Evolutionary conservation across 2,888 invertebrate genomes (phyloP).

Genomic region (Hanleya hanleyi): DNA sequence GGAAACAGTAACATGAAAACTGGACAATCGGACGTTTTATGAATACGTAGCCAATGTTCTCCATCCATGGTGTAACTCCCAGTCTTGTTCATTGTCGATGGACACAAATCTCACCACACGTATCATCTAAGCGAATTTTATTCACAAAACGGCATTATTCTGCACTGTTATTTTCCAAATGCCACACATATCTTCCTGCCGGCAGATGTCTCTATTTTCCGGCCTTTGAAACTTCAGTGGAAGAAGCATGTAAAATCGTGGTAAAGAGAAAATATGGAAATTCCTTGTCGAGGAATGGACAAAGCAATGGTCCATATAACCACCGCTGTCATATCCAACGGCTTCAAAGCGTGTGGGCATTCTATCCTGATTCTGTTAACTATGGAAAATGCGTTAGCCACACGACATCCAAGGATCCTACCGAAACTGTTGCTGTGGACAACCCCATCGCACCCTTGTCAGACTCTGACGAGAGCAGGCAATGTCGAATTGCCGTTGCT

Average conservation of each 20-base stretch:
- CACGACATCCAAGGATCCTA: neutral
- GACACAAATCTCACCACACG: neutral
- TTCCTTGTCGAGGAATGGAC: conserved; percentile 27
- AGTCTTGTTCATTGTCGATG: conserved; percentile 8
- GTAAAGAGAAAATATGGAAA: conserved; percentile 30
- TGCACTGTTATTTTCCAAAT: conserved; percentile 29
- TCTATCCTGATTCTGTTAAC: conserved; percentile 14
- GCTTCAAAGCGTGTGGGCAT: conserved; percentile 24
- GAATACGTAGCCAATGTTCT: conserved; percentile 10
- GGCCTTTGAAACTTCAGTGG: conserved; percentile 32
- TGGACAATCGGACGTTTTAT: conserved; percentile 6
- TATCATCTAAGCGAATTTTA: neutral
- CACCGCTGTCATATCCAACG: conserved; percentile 19
- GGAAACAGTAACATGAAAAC: neutral
- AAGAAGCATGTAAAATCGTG: conserved; percentile 22
- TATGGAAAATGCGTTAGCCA: conserved; percentile 24
- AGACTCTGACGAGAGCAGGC: neutral
- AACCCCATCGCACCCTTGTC: too few relatives aligned
- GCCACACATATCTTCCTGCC: conserved; percentile 28
- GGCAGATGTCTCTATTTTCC: conserved; percentile 30
- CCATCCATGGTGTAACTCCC: conserved; percentile 2
- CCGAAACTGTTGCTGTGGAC: too few relatives aligned
- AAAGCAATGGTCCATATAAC: neutral
- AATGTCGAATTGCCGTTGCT: neutral
- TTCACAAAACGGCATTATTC: conserved; percentile 20